Evolutionary conservation across 2,888 invertebrate species (phyloP).

Genomic region (Drepana falcataria): DNA sequence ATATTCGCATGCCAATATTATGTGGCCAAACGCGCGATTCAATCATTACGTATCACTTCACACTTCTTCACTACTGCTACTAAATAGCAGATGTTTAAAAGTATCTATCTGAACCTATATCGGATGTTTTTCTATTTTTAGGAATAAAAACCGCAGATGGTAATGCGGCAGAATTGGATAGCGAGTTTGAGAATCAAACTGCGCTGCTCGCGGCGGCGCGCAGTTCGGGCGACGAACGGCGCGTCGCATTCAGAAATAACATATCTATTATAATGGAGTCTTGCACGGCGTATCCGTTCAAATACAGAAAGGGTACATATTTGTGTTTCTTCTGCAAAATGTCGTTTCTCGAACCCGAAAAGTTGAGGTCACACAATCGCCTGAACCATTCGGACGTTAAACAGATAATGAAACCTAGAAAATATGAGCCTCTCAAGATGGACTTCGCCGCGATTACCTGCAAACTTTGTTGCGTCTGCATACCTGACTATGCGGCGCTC

Average conservation of each 20-base stretch:
- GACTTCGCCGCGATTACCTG: constrained; percentile 55
- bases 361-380: constrained; percentile 56
- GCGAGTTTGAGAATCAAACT: constrained; percentile 23
- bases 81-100: neutral
- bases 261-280: constrained; percentile 53
- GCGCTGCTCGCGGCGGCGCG: constrained; percentile 18
- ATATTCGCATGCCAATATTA: too few relatives aligned
- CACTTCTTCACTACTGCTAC: too few relatives aligned
- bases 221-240: constrained; percentile 39
- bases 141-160: constrained; percentile 57
- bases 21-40: too few relatives aligned
- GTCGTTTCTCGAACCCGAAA: constrained; percentile 62
- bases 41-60: too few relatives aligned
- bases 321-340: constrained; percentile 64
- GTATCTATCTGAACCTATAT: constrained; percentile 46
- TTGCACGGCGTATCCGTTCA: constrained; percentile 67
- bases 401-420: constrained; percentile 48
- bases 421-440: constrained; percentile 68
- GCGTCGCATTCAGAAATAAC: constrained; percentile 61
- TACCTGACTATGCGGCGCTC: constrained; percentile 47
- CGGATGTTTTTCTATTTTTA: constrained; percentile 74
- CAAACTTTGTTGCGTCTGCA: constrained; percentile 46
- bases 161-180: constrained; percentile 46
- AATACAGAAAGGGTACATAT: constrained; percentile 65
- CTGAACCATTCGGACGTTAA: constrained; percentile 43